These are phyloP conservation scores for Diplolepis rosae DNA, from an alignment of 2,888 invertebrate genomes.

Conservation along the genomic window DNA sequence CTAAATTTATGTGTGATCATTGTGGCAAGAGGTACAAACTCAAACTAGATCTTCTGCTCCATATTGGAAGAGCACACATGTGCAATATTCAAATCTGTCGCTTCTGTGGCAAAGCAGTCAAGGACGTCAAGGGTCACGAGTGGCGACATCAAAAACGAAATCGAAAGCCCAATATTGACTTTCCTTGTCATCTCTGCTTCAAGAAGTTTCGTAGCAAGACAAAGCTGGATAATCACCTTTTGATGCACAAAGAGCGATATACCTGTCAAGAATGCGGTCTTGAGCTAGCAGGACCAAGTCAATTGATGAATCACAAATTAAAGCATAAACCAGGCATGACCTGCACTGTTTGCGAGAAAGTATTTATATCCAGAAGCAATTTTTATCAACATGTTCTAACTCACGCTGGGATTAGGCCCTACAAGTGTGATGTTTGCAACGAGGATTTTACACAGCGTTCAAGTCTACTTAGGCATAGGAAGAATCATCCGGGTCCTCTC, in stretches of 20 bases:
- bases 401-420: constrained; percentile 60
- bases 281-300: constrained; percentile 36
- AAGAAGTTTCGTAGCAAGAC: constrained; percentile 47
- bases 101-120: constrained; percentile 53
- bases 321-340: constrained; percentile 45
- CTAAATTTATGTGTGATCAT: constrained; percentile 73
- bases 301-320: constrained; percentile 43
- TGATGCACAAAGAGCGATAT: constrained; percentile 49
- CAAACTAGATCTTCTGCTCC: constrained; percentile 51
- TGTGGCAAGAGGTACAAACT: constrained; percentile 72
- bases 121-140: constrained; percentile 51
- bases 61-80: constrained; percentile 51
- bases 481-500: constrained; percentile 54
- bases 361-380: constrained; percentile 53
- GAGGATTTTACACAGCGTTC: constrained; percentile 57
- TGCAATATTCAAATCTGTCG: constrained; percentile 45
- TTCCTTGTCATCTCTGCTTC: constrained; percentile 48
- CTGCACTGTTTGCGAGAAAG: constrained; percentile 56
- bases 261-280: constrained; percentile 47
- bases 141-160: constrained; percentile 47
- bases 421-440: constrained; percentile 59
- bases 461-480: constrained; percentile 54
- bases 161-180: constrained; percentile 35
- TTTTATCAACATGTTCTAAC: constrained; percentile 61
- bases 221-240: constrained; percentile 50